These are phyloP conservation scores for Scaptomyza flava DNA, from an alignment of 2,888 invertebrate species.

Conservation along the genomic window DNA sequence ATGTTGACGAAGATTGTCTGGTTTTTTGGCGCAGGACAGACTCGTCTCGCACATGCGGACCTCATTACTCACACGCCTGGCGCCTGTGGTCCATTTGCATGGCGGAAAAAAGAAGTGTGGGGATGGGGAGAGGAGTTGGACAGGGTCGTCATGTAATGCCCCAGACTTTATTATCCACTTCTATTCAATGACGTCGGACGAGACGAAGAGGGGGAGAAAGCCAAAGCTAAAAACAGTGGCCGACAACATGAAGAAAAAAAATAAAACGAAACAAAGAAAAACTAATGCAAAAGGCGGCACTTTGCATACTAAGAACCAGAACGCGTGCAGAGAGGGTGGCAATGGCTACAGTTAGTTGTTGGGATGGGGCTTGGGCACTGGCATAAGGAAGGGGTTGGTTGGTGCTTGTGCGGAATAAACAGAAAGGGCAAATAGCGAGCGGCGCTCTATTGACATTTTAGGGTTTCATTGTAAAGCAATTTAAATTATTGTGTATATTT, in stretches of 20 bases:
- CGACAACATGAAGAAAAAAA: conserved; percentile 11
- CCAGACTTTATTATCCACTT: conserved; percentile 63
- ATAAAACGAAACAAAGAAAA: not conserved
- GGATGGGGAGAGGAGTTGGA: conserved; percentile 1
- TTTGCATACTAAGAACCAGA: conserved; percentile 71
- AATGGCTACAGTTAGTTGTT: not conserved
- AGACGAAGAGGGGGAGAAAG: conserved; percentile 45
- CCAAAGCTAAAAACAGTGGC: conserved; percentile 49
- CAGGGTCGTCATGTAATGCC: not conserved
- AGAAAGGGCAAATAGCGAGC: conserved; percentile 67
- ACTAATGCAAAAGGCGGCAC: conserved; percentile 57
- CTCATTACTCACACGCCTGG: conserved; percentile 58
- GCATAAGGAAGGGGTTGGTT: conserved; percentile 1
- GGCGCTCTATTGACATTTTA: conserved; percentile 74
- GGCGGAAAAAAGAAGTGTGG: conserved; percentile 1
- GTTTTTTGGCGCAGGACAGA: conserved; percentile 18
- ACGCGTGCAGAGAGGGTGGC: conserved; percentile 14
- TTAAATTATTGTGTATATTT: conserved; percentile 77
- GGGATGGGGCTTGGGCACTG: not conserved
- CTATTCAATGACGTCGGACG: conserved; percentile 48
- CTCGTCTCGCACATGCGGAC: conserved; percentile 16
- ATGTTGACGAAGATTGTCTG: conserved; percentile 2
- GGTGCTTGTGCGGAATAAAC: conserved; percentile 45
- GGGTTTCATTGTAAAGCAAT: conserved; percentile 80
- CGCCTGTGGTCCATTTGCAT: conserved; percentile 46